Percentiles rank a stretch among this genome's conserved stretches.
These are phyloP conservation scores for Amphimallon solstitiale DNA, from an alignment of 2,888 invertebrate species.

Conservation along the genomic window DNA sequence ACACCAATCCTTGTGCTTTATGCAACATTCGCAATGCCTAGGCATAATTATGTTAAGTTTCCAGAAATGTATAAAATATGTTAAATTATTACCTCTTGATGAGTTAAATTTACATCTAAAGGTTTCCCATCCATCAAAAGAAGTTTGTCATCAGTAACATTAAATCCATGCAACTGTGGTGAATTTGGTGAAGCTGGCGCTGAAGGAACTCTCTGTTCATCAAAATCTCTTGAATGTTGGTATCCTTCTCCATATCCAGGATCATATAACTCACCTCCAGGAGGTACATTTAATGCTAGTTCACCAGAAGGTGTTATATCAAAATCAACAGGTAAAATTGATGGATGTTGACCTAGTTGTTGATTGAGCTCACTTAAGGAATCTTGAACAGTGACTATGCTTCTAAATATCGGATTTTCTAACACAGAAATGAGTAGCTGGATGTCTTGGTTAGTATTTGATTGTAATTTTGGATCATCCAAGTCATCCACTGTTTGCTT, in stretches of 20 bases:
- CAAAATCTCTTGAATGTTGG: conserved; percentile 67
- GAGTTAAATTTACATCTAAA: conserved; percentile 81
- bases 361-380: conserved; percentile 87
- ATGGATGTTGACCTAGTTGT: conserved; percentile 90
- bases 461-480: conserved; percentile 84
- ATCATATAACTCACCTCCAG: conserved; percentile 68
- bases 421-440: conserved; percentile 83
- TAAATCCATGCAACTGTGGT: conserved; percentile 80
- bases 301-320: conserved; percentile 85
- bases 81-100: conserved; percentile 72
- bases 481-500: conserved; percentile 86
- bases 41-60: background rate
- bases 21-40: conserved; percentile 77
- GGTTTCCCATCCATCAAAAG: conserved; percentile 84
- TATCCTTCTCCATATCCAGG: conserved; percentile 66
- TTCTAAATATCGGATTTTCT: conserved; percentile 91
- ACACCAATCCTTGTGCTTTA: conserved; percentile 77
- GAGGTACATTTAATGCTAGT: conserved; percentile 73
- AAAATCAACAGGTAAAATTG: conserved; percentile 92
- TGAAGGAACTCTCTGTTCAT: conserved; percentile 82
- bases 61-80: background rate
- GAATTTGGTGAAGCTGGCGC: conserved; percentile 77
- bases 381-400: conserved; percentile 91
- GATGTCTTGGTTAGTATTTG: conserved; percentile 79
- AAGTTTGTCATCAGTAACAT: conserved; percentile 82